Percentiles rank a stretch among this genome's conserved stretches.
Evolutionary conservation across 1,140 invertebrate species (phyloP).

Genomic region (Ganaspis sp.): DNA sequence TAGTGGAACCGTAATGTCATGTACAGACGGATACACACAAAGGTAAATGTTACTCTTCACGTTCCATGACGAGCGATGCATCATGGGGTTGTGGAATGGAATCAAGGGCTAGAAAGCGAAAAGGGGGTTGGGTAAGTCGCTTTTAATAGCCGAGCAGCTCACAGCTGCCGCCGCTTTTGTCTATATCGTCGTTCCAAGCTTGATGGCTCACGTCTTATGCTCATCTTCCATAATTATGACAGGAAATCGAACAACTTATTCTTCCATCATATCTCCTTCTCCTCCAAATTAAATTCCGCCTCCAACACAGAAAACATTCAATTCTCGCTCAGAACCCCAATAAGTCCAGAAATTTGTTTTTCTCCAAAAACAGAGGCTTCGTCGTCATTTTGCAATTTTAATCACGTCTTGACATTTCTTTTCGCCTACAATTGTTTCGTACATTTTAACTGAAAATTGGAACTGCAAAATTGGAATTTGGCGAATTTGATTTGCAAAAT

Average conservation of each 20-base stretch:
- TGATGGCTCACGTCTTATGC: constrained; percentile 31
- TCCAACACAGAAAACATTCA: no score
- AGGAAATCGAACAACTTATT: constrained; percentile 13
- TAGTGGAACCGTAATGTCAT: not conserved
- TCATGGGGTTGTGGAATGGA: constrained; percentile 46
- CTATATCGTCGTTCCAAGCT: constrained; percentile 43
- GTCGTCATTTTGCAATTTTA: no score
- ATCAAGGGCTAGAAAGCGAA: constrained; percentile 36
- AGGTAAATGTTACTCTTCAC: constrained; percentile 25
- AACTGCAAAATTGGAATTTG: no score
- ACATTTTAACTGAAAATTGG: no score
- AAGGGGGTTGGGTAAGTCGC: constrained; percentile 57
- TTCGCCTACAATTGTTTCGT: no score
- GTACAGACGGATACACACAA: constrained; percentile 20
- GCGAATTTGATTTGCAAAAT: no score
- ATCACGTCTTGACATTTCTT: no score
- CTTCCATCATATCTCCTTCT: not conserved
- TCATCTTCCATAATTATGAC: constrained; percentile 16
- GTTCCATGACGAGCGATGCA: constrained; percentile 24
- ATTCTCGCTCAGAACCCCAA: no score
- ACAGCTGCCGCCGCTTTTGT: constrained; percentile 56
- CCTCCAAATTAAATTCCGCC: not conserved
- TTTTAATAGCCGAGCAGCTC: constrained; percentile 59
- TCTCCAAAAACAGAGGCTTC: constrained; percentile 46
- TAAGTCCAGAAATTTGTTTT: no score